Percentiles rank a stretch among this genome's conserved stretches.
These are phyloP conservation scores for Thamnaconus septentrionalis DNA, from an alignment of 2,113 vertebrate genomes.

Conservation along the genomic window DNA sequence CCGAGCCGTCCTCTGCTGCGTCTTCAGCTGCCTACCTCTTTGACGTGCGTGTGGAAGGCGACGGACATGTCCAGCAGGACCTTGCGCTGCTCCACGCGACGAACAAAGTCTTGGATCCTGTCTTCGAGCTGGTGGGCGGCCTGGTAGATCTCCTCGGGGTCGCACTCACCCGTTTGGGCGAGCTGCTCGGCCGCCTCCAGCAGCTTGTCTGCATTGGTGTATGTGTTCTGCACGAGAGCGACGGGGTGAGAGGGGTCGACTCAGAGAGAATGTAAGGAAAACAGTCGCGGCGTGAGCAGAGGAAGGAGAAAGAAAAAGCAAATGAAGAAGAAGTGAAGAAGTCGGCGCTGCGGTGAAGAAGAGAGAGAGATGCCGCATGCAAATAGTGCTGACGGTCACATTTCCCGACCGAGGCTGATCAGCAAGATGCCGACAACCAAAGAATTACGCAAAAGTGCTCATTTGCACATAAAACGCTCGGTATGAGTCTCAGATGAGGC, in stretches of 20 bases:
- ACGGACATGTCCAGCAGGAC: constrained; percentile 98
- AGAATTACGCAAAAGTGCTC: no score
- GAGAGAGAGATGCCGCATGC: no score
- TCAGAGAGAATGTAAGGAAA: background rate
- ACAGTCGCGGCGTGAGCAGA: no score
- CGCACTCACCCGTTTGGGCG: constrained; percentile 97
- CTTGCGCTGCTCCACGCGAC: constrained; percentile 96
- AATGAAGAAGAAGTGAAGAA: no score
- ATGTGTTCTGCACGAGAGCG: constrained; percentile 84
- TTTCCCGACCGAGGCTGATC: no score
- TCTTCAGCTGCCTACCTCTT: constrained; percentile 83
- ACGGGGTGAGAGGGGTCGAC: constrained; percentile 13
- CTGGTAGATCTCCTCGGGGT: constrained; percentile 98
- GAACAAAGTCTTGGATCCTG: constrained; percentile 96
- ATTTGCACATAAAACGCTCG: no score
- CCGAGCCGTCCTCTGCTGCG: constrained; percentile 51
- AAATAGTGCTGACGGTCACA: no score
- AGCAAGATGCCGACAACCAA: no score
- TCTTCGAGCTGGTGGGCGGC: constrained; percentile 97
- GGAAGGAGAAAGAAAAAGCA: no score
- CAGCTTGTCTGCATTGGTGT: constrained; percentile 97
- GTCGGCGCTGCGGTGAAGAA: no score
- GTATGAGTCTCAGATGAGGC: no score
- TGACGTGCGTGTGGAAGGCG: constrained; percentile 97
- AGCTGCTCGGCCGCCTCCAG: constrained; percentile 97